Evolutionary conservation across 2,113 vertebrate species (phyloP).

Genomic region (Leuciscus idus): DNA sequence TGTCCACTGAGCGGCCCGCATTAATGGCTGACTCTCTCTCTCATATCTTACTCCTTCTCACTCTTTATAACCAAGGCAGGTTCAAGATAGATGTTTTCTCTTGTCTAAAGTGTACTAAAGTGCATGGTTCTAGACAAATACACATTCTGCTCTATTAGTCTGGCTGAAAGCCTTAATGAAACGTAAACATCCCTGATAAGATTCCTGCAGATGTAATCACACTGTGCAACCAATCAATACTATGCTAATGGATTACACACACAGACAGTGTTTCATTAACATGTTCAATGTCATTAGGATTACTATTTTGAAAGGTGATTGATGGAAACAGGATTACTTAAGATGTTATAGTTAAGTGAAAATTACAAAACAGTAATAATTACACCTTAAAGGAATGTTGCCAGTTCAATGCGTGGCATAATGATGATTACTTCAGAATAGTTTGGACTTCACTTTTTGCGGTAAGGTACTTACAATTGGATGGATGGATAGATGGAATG

Average conservation of each 20-base stretch:
- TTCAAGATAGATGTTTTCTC: constrained; percentile 11
- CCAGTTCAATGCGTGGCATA: neutral
- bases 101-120: constrained; percentile 3
- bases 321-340: constrained; percentile 37
- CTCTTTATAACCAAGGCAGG: constrained; percentile 8
- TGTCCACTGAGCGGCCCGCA: constrained; percentile 40
- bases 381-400: neutral
- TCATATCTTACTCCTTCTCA: constrained; percentile 55
- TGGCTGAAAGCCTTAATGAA: constrained; percentile 67
- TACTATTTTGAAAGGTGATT: constrained; percentile 33
- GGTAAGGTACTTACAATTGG: too few species aligned
- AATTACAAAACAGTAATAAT: constrained; percentile 28
- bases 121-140: constrained; percentile 34
- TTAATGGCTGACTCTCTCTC: constrained; percentile 47
- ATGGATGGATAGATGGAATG: too few species aligned
- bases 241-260: constrained; percentile 52
- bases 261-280: constrained; percentile 29
- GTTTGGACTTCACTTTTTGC: too few species aligned
- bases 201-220: constrained; percentile 63
- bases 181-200: constrained; percentile 69
- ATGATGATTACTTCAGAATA: neutral
- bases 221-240: constrained; percentile 60
- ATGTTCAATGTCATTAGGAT: constrained; percentile 44
- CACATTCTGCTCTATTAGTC: constrained; percentile 10
- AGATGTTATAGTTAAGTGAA: constrained; percentile 22